Evolutionary conservation across 2,888 invertebrate genomes (phyloP), one percentile per base, ranked within the genome.

Genomic region (Phalangium opilio): DNA sequence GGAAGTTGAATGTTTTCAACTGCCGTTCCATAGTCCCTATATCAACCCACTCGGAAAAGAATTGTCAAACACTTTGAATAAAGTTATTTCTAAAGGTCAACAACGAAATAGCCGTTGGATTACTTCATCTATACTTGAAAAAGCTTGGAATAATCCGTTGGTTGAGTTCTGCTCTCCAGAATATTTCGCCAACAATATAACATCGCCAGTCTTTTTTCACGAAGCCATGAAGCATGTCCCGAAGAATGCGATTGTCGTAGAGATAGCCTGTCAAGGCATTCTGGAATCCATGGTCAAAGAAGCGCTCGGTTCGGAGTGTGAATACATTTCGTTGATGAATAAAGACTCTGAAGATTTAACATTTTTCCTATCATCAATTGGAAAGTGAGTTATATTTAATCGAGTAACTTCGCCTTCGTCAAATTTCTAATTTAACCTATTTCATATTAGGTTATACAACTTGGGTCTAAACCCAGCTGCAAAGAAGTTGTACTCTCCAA

Each of bases 171-270:
- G 89, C 53, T 89, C 89, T 42, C 83, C 87, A 1, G 83, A 82
- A 33, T 98, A 98, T 70, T 93, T 93, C 67, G 91, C 90, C 21
- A 91, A 95, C 73, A 95, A 95, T 69, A 72, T 95, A 57, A 72
- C 91, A 48, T 90, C 89, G 45, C 90, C 93, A 11, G 93, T 93
- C 44, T 74, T 86, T 45, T 93, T 90, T 76, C 80, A 90, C 62
- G 90, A 89, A 64, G 91, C 84, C 8, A 64, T 93, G 54, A 70
- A 74, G 57, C 78, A 81, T 63, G 74, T 96, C 40, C 98, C 96
- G 14, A 76, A 75, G 58, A 82, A 85, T 63, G 89, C 95, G 4
- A 73, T 95, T 55, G 76, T 83, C 54, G 75, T 98, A 62, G 96
- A 98, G 66, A 78, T 96, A 60, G 93, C 95, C 11, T 95, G 96